These are phyloP conservation scores for Etheostoma nigrum DNA, from an alignment of 2,797 vertebrate genomes.

Conservation along the genomic window DNA sequence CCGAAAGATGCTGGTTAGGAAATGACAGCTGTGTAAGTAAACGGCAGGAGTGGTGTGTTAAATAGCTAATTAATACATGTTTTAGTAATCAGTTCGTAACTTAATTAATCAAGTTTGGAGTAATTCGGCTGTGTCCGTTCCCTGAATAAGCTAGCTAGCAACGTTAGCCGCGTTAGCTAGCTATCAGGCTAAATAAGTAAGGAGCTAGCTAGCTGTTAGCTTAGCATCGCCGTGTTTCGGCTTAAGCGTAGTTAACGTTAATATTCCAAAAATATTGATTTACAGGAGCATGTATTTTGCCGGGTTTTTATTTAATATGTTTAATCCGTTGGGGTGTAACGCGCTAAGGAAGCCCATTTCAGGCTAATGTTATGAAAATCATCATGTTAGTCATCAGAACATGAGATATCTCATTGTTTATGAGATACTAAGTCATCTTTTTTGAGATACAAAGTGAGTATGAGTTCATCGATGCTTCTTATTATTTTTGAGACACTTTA, in stretches of 20 bases:
- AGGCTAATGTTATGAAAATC: too few relatives aligned
- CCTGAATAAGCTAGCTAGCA: slow-evolving; percentile 8
- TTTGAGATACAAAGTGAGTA: too few relatives aligned
- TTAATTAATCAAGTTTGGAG: fast-evolving
- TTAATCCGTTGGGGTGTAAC: too few relatives aligned
- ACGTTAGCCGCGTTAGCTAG: slow-evolving; percentile 14
- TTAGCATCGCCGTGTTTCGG: neutral
- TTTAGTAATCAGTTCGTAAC: fast-evolving
- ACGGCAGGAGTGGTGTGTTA: too few relatives aligned
- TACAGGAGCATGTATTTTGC: neutral
- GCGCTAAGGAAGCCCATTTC: too few relatives aligned
- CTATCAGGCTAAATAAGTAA: slow-evolving; percentile 11
- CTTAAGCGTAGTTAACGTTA: too few relatives aligned
- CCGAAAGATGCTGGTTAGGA: slow-evolving; percentile 49
- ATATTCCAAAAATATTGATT: fast-evolving
- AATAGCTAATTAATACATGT: fast-evolving
- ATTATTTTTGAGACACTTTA: too few relatives aligned
- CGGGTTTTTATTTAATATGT: too few relatives aligned
- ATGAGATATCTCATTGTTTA: too few relatives aligned
- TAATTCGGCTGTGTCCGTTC: fast-evolving
- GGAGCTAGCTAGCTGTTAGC: slow-evolving; percentile 9
- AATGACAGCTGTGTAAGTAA: slow-evolving; percentile 66
- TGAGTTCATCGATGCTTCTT: too few relatives aligned
- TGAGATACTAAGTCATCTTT: too few relatives aligned
- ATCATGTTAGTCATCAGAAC: too few relatives aligned